Evolutionary conservation across 2,888 invertebrate species (phyloP).

Genomic region (Agriopis marginaria): DNA sequence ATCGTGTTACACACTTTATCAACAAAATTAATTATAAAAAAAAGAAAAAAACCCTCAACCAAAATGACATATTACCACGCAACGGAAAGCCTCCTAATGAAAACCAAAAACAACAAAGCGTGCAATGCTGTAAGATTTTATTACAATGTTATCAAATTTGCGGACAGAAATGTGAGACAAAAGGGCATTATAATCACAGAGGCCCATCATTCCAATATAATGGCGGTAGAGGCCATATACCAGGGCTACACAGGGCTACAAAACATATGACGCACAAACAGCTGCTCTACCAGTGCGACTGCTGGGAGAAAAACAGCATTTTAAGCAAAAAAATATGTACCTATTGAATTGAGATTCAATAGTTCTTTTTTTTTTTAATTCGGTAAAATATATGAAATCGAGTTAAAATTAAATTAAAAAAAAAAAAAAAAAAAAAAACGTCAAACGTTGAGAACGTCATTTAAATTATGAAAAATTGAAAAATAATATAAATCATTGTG

Average conservation of each 20-base stretch:
- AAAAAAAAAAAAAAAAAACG: no score
- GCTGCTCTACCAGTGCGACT: slow-evolving; percentile 3
- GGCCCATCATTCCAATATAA: slow-evolving; percentile 31
- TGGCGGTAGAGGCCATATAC: slow-evolving; percentile 20
- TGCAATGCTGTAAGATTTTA: slow-evolving; percentile 26
- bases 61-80: slow-evolving; percentile 12
- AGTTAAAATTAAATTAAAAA: no score
- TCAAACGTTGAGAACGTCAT: no score
- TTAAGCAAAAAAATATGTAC: neutral
- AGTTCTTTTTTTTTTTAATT: no score
- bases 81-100: slow-evolving; percentile 7
- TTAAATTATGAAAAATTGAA: no score
- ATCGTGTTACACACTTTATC: no score
- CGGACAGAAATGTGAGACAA: slow-evolving; percentile 32
- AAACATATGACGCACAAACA: slow-evolving; percentile 8
- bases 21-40: slow-evolving; percentile 1
- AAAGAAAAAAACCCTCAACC: neutral
- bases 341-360: no score
- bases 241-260: slow-evolving; percentile 15
- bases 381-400: no score
- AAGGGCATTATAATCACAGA: slow-evolving; percentile 28
- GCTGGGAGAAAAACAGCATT: neutral
- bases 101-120: slow-evolving; percentile 21
- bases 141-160: slow-evolving; percentile 34
- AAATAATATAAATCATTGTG: no score